Conservation (phyloP, 2,888 invertebrate species). For the Orthonychiurus folsomi region DNA sequence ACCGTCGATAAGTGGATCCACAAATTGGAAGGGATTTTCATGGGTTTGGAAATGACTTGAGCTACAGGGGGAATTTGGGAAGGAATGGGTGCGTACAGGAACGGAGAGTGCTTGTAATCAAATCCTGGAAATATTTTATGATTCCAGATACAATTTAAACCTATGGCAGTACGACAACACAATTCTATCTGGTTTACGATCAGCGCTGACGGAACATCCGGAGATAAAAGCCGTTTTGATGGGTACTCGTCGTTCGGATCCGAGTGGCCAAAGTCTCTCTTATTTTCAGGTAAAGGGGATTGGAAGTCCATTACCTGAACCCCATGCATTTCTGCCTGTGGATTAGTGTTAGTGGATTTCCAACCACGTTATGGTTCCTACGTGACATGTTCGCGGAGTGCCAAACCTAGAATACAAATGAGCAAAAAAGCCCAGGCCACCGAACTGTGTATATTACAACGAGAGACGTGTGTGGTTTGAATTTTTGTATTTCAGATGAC, state of each 20-base stretch:
- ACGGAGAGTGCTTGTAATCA: too few relatives aligned
- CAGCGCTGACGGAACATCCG: constrained; percentile 51
- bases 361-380: not conserved
- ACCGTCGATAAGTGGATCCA: too few relatives aligned
- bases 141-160: constrained; percentile 58
- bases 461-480: not conserved
- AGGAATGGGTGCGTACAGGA: too few relatives aligned
- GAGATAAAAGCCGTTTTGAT: constrained; percentile 75
- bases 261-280: constrained; percentile 59
- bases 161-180: constrained; percentile 59
- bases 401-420: not conserved
- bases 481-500: constrained; percentile 55
- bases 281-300: constrained; percentile 56
- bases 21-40: too few relatives aligned
- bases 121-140: constrained; percentile 9
- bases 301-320: not conserved
- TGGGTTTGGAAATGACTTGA: too few relatives aligned
- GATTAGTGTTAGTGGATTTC: not conserved
- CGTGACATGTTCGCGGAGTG: not conserved
- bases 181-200: constrained; percentile 61
- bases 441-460: too few relatives aligned
- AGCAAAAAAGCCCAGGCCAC: too few relatives aligned
- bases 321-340: too few relatives aligned
- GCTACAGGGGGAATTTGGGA: too few relatives aligned
- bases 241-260: constrained; percentile 85